Percentiles rank a stretch among this genome's conserved stretches.
These are phyloP conservation scores for Gonatopus flavifemur DNA, from an alignment of 1,140 invertebrate genomes.

Conservation along the genomic window DNA sequence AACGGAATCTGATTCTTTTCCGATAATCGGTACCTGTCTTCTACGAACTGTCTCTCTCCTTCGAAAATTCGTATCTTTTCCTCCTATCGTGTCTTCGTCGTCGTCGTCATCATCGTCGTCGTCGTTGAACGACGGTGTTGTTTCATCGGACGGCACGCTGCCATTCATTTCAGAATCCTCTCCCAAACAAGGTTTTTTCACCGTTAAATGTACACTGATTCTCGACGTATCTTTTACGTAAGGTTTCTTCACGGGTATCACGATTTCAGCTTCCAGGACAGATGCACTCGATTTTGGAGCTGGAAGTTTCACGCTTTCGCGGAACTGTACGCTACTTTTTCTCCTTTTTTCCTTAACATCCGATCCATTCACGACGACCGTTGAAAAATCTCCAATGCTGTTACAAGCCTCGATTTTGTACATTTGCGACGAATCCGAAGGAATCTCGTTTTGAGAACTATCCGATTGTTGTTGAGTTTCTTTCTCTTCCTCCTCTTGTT, in stretches of 20 bases:
- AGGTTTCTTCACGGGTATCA: constrained; percentile 41
- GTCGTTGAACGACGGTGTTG: no score
- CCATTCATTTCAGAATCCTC: background rate
- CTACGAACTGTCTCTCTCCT: no score
- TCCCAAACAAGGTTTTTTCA: constrained; percentile 37
- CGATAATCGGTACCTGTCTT: no score
- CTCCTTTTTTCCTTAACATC: background rate
- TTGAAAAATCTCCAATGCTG: constrained; percentile 47
- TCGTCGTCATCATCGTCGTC: no score
- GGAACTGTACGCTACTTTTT: constrained; percentile 33
- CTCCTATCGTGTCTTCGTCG: no score
- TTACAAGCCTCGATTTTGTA: constrained; percentile 50
- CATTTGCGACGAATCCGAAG: constrained; percentile 4
- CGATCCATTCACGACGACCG: constrained; percentile 30
- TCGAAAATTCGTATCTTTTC: no score
- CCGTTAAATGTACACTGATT: constrained; percentile 49
- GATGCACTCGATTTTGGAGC: constrained; percentile 32
- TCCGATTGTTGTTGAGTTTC: background rate
- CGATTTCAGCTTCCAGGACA: constrained; percentile 28
- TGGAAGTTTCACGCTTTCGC: constrained; percentile 43
- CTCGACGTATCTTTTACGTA: constrained; percentile 47
- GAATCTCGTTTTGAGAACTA: background rate
- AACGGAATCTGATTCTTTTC: background rate
- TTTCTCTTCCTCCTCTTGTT: background rate
- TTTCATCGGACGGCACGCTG: no score